These are phyloP conservation scores for Phytoseiulus persimilis DNA, from an alignment of 2,888 invertebrate genomes.

Conservation along the genomic window DNA sequence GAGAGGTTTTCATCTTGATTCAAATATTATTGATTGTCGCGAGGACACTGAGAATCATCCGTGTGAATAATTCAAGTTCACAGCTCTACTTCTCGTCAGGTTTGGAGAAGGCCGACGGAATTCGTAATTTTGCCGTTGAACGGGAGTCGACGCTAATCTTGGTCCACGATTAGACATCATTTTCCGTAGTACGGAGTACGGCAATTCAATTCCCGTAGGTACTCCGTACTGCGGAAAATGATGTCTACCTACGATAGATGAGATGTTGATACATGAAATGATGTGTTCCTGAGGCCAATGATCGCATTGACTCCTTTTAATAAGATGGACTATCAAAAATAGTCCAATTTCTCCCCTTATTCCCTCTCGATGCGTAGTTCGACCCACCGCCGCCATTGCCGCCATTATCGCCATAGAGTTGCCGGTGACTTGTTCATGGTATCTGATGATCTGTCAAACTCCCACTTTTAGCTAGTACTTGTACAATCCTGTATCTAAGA, in stretches of 20 bases:
- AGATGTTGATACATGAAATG: too few species aligned
- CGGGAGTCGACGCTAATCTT: neutral
- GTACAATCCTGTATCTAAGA: slow-evolving; percentile 31
- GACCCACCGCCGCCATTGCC: neutral
- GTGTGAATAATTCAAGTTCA: neutral
- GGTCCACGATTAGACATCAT: too few species aligned
- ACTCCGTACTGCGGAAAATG: too few species aligned
- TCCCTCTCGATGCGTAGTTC: neutral
- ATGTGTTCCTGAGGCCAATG: too few species aligned
- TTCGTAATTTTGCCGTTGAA: neutral
- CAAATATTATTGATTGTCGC: neutral
- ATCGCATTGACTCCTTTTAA: neutral
- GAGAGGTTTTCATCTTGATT: too few species aligned
- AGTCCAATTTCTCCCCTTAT: neutral
- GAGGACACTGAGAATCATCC: neutral
- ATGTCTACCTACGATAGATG: too few species aligned
- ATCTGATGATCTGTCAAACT: neutral
- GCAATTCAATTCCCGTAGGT: too few species aligned
- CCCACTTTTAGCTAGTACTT: neutral
- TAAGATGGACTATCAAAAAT: neutral
- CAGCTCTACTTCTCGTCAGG: neutral
- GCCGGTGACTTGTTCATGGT: neutral
- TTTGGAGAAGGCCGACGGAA: neutral
- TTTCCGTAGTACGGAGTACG: too few species aligned
- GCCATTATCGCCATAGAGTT: neutral